Evolutionary conservation across 2,888 invertebrate genomes (phyloP).

Genomic region (Latheticus oryzae): DNA sequence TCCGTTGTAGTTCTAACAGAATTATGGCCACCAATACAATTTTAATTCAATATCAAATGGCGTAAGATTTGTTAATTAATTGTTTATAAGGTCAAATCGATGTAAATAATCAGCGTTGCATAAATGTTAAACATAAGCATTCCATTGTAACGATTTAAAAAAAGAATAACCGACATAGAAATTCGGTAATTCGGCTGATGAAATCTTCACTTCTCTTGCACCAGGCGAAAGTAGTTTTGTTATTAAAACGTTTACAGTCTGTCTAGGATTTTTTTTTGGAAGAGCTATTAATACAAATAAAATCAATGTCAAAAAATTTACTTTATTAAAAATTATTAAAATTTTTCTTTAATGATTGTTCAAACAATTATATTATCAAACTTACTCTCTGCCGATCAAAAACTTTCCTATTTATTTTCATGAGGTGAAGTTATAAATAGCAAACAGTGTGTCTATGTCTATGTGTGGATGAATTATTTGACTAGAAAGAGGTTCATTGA

Average conservation of each 20-base stretch:
- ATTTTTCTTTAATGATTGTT: too few species aligned
- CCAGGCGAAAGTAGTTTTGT: slow-evolving; percentile 42
- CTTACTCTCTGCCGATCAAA: slow-evolving; percentile 24
- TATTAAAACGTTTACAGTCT: slow-evolving; percentile 28
- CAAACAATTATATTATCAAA: slow-evolving; percentile 22
- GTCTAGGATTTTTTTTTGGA: slow-evolving; percentile 13
- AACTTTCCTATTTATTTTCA: slow-evolving; percentile 37
- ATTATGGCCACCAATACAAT: not conserved
- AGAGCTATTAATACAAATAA: slow-evolving; percentile 9
- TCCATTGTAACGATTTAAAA: slow-evolving; percentile 32
- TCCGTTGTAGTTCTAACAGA: too few species aligned
- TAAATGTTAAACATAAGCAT: slow-evolving; percentile 29
- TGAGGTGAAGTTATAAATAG: slow-evolving; percentile 34
- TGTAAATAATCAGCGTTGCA: slow-evolving; percentile 23
- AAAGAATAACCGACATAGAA: slow-evolving; percentile 38
- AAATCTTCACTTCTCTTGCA: slow-evolving; percentile 42
- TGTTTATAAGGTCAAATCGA: slow-evolving; percentile 32
- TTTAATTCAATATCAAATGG: slow-evolving; percentile 15
- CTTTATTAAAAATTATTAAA: too few species aligned
- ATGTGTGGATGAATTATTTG: slow-evolving; percentile 27
- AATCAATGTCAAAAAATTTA: slow-evolving; percentile 28
- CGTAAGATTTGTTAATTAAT: slow-evolving; percentile 26
- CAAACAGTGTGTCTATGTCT: slow-evolving; percentile 19
- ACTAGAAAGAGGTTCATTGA: slow-evolving; percentile 35
- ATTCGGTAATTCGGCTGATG: slow-evolving; percentile 45